Percentiles rank a stretch among this genome's conserved stretches.
phyloP scores from a whole-genome alignment of 2,888 invertebrate species.

The Microctonus aethiopoides region DNA sequence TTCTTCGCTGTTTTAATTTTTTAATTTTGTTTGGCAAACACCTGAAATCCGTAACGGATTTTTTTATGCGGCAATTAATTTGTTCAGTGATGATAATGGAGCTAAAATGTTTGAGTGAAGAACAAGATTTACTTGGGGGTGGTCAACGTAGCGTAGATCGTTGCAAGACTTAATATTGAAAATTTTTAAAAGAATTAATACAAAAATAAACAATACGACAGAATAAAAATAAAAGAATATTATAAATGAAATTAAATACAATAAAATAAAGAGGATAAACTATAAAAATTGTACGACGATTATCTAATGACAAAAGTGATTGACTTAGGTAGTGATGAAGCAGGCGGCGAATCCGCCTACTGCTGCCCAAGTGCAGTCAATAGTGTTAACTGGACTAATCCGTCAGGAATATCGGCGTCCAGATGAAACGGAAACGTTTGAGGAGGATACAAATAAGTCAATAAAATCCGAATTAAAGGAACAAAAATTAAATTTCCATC shows the following conservation, averaged over 20 bases:
- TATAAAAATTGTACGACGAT: neutral
- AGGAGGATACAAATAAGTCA: slow-evolving; percentile 23
- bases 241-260: neutral
- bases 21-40: slow-evolving; percentile 1
- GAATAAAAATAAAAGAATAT: neutral
- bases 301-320: slow-evolving; percentile 38
- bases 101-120: slow-evolving; percentile 43
- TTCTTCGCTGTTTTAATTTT: neutral
- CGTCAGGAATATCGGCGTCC: slow-evolving; percentile 37
- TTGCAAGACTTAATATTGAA: slow-evolving; percentile 45
- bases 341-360: slow-evolving; percentile 42
- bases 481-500: neutral
- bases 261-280: neutral
- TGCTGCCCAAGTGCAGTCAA: slow-evolving; percentile 46
- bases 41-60: slow-evolving; percentile 14
- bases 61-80: slow-evolving; percentile 6
- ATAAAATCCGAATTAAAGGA: slow-evolving; percentile 17
- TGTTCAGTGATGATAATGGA: slow-evolving; percentile 35
- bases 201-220: neutral
- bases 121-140: slow-evolving; percentile 50
- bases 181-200: neutral
- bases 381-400: slow-evolving; percentile 37
- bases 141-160: slow-evolving; percentile 43
- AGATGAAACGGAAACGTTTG: slow-evolving; percentile 28
- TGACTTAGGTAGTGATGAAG: slow-evolving; percentile 45